Conservation (phyloP, 2,888 invertebrate genomes). For the Chirona hameri region DNA sequence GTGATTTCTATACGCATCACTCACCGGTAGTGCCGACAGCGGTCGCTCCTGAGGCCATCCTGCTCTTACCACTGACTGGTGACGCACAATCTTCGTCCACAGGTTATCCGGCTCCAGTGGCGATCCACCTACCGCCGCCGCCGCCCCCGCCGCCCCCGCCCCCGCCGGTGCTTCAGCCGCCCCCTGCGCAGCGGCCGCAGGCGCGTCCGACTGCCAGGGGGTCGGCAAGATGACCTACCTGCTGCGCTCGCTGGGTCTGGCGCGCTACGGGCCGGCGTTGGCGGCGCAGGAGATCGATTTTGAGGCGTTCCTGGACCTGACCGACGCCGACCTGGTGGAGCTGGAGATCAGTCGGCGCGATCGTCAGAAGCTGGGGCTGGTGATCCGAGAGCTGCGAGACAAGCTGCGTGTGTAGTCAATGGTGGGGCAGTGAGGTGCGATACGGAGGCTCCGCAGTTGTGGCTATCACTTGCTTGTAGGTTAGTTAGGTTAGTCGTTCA, state of each 20-base stretch:
- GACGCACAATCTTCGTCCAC: too few species aligned
- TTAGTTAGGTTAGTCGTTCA: too few species aligned
- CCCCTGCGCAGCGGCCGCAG: too few species aligned
- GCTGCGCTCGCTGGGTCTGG: conserved; percentile 14
- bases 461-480: too few species aligned
- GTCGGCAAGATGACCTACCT: conserved; percentile 9
- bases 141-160: background rate
- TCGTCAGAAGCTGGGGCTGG: background rate
- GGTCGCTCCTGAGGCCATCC: too few species aligned
- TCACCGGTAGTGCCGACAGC: too few species aligned
- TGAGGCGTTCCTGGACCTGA: conserved; percentile 1
- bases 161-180: too few species aligned
- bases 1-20: too few species aligned
- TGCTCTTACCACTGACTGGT: too few species aligned
- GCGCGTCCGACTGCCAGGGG: background rate
- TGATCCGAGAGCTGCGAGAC: background rate
- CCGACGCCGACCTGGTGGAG: background rate
- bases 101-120: too few species aligned
- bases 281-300: conserved; percentile 8
- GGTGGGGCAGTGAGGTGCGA: too few species aligned
- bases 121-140: background rate
- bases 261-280: background rate
- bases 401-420: background rate
- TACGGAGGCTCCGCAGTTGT: too few species aligned
- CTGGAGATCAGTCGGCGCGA: background rate